Percentiles rank a stretch among this genome's conserved stretches.
phyloP scores from a whole-genome alignment of 2,113 vertebrate species.

The Gavia stellata region DNA sequence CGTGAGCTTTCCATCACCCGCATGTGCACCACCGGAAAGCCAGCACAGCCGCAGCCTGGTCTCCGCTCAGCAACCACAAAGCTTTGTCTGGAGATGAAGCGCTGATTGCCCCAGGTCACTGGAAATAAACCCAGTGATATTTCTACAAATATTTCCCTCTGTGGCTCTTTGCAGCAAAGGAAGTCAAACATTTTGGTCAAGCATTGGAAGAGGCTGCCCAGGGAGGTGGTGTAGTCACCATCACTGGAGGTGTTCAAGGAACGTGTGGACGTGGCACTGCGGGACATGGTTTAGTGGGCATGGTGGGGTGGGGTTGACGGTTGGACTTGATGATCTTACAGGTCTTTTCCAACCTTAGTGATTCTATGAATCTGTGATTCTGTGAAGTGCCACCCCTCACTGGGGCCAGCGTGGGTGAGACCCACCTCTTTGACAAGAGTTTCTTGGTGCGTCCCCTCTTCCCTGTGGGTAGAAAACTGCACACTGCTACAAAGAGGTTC shows the following conservation, averaged over 20 bases:
- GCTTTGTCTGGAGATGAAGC: neutral
- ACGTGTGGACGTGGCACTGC: too few relatives aligned
- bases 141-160: neutral
- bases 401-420: neutral
- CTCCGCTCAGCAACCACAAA: neutral
- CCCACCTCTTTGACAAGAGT: neutral
- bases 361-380: too few relatives aligned
- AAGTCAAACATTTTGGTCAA: too few relatives aligned
- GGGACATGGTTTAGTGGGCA: too few relatives aligned
- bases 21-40: rapidly evolving
- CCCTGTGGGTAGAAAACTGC: neutral
- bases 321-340: too few relatives aligned
- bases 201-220: too few relatives aligned
- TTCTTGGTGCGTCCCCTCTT: neutral
- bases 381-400: neutral
- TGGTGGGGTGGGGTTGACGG: too few relatives aligned
- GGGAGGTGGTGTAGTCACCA: too few relatives aligned
- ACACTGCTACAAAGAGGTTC: neutral
- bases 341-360: too few relatives aligned
- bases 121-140: neutral
- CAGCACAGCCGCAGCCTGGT: neutral
- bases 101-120: neutral
- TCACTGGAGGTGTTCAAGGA: too few relatives aligned
- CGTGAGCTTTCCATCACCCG: rapidly evolving
- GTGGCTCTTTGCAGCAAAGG: neutral